Base-by-base conservation (phyloP, 2,113 vertebrate genomes). In the Phyllopteryx taeniolatus region DNA sequence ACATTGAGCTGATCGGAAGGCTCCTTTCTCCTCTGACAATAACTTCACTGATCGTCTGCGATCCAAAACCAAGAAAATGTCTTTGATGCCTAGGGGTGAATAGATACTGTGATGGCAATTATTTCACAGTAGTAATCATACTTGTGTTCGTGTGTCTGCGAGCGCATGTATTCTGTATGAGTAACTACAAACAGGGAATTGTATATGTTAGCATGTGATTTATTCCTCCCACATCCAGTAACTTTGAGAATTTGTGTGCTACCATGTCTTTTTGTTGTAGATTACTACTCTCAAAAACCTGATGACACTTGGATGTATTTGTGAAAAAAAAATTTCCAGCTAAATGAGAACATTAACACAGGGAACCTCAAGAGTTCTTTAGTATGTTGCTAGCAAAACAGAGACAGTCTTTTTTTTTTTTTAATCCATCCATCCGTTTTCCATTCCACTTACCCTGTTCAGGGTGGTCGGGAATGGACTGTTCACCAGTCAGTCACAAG, bases 21-120 rank as follows among this genome's bases (percentile, higher is more conserved):
- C 79, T 86, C 74, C 72, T 71, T 76, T 82, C 65, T 80, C 78
- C 82, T 73, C 74, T 49, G 75, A 87, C 86, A 84, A 84, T 70
- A 80, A 81, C 83, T 81, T 83, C 80, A 85, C 73, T 87, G 86
- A 88, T 88, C 77, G 72, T 74, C 62, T 49, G 0, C 70, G 80
- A 89, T 83, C 79, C 74, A 75, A 70, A 68, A 77, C 71, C 66
- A 68, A 81, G 81, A 83, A 79, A 84, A 86, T 85, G 79, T 59
- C 81, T 87, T 88, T 88, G 83, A 86, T 87, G 86, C 86, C 70
- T 56, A 8, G 44, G 84, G 85, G 85, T 85, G 83, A 86, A 87
- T 86, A 86, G 84, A 87, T 80, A 76, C 76, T 64, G 70, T 59
- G 78, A 88, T 84, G 74, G 74, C 83, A 82, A 86, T 89, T 81